These are phyloP conservation scores for Triplophysa bombifrons DNA, from an alignment of 2,797 vertebrate genomes.

Conservation along the genomic window DNA sequence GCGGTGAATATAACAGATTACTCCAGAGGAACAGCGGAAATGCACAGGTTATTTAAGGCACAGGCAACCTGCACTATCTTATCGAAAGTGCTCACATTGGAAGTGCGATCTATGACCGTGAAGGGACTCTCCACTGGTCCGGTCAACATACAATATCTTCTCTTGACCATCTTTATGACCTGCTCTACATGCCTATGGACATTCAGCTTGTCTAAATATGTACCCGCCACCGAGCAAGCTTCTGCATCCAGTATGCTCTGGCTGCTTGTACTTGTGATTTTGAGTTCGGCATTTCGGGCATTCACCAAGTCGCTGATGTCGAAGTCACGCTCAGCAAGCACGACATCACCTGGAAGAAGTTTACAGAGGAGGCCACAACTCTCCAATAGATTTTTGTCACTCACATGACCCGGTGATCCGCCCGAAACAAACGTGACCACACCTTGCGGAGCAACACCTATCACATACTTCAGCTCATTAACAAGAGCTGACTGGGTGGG, in stretches of 20 bases:
- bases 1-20: slow-evolving; percentile 52
- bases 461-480: slow-evolving; percentile 75
- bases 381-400: slow-evolving; percentile 73
- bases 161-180: slow-evolving; percentile 77
- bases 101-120: slow-evolving; percentile 68
- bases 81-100: slow-evolving; percentile 77
- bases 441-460: slow-evolving; percentile 78
- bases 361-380: slow-evolving; percentile 76
- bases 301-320: slow-evolving; percentile 71
- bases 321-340: slow-evolving; percentile 71
- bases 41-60: slow-evolving; percentile 83
- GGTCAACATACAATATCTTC: slow-evolving; percentile 74
- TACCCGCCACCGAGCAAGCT: slow-evolving; percentile 7
- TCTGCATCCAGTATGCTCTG: slow-evolving; percentile 26
- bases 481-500: slow-evolving; percentile 33
- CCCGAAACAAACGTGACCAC: slow-evolving; percentile 79
- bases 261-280: slow-evolving; percentile 52
- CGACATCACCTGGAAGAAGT: slow-evolving; percentile 75
- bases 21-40: slow-evolving; percentile 77
- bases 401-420: slow-evolving; percentile 72
- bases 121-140: slow-evolving; percentile 78
- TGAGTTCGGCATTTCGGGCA: slow-evolving; percentile 69
- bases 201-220: slow-evolving; percentile 56
- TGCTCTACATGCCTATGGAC: slow-evolving; percentile 74
- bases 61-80: slow-evolving; percentile 80